Evolutionary conservation across 2,888 invertebrate genomes (phyloP), one percentile per base, ranked within the genome.

Genomic region (Dolomedes plantarius): DNA sequence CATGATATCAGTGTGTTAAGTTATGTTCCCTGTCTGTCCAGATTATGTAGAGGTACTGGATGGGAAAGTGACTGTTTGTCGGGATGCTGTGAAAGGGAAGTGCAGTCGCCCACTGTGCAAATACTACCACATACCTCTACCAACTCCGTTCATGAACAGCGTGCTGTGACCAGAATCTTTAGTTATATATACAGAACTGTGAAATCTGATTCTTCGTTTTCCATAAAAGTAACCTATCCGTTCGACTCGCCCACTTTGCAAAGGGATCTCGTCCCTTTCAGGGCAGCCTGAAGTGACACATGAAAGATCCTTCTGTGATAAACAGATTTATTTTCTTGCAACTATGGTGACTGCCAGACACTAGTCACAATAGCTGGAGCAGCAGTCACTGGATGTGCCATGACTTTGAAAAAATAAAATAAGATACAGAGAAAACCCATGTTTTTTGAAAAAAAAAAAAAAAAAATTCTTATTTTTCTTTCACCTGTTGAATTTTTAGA

Each of bases 11-110:
- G n/a, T n/a, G n/a, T n/a, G n/a, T n/a, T n/a, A n/a, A n/a, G n/a
- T n/a, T n/a, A n/a, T n/a, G n/a, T n/a, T 19, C 23, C 31, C 27
- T 31, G 77, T 68, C 89, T 88, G 90, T 83, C 16, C 93, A 97
- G 97, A 96, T 94, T 96, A 95, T 93, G 96, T 97, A 94, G 97
- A 97, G 94, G 95, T 97, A 94, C 95, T 95, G 93, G 97, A 97
- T 93, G 95, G 96, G 93, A 95, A 96, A 93, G 97, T 97, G 93
- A 96, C 96, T 93, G 97, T 97, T 92, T 97, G 97, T 93, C 96
- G 97, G 92, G 97, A 97, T 94, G 96, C 96, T 92, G 96, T 96
- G 91, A 96, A 96, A 92, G 97, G 97, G 93, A 94, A 95, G 93
- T 97, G 97, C 93, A 94, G 95, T 92, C 96, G 97, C 93, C 95